These are phyloP conservation scores for Leptopilina myrica DNA, from an alignment of 2,888 invertebrate species.

Conservation along the genomic window DNA sequence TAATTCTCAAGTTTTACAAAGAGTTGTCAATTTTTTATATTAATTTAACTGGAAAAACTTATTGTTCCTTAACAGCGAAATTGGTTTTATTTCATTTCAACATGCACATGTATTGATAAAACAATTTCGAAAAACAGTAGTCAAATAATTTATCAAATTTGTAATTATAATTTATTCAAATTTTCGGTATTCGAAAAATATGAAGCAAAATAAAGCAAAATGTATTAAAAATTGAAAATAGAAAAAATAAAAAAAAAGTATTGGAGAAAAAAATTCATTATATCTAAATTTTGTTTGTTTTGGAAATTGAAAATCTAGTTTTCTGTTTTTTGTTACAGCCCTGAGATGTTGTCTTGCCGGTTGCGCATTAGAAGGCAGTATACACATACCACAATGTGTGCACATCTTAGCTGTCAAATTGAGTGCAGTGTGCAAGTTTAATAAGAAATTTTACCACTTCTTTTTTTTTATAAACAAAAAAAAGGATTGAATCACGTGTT, in stretches of 20 bases:
- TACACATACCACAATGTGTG: conserved; percentile 10
- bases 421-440: conserved; percentile 27
- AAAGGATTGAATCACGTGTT: background rate
- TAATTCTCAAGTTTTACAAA: too few relatives aligned
- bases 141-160: too few relatives aligned
- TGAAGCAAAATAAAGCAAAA: background rate
- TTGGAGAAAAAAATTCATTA: background rate
- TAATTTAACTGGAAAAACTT: too few relatives aligned
- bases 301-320: background rate
- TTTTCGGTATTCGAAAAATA: too few relatives aligned
- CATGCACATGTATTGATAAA: too few relatives aligned
- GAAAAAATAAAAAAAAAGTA: background rate
- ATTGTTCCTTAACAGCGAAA: too few relatives aligned
- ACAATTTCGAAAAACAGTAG: too few relatives aligned
- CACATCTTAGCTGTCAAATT: conserved; percentile 30
- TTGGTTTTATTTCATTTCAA: too few relatives aligned
- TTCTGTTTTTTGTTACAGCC: background rate
- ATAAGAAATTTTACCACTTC: background rate
- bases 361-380: conserved; percentile 28
- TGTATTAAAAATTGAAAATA: background rate
- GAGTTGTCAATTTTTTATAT: too few relatives aligned
- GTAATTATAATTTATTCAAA: too few relatives aligned
- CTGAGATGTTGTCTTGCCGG: conserved; percentile 24
- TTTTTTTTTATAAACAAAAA: background rate
- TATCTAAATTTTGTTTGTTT: background rate